These are phyloP conservation scores for Cantharis nigra DNA, from an alignment of 2,888 invertebrate species.

Conservation along the genomic window DNA sequence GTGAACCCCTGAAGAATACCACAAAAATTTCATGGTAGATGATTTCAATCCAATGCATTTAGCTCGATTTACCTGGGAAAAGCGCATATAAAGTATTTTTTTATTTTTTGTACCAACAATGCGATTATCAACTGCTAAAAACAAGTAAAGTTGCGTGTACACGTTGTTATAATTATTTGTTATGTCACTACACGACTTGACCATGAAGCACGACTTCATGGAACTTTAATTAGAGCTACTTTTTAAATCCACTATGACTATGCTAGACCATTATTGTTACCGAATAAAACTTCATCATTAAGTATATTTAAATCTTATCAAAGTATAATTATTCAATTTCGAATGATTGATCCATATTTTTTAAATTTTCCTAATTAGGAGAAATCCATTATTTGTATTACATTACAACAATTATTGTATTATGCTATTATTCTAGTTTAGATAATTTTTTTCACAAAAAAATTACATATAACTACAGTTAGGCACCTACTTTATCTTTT, in stretches of 20 bases:
- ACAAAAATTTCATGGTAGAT: conserved; percentile 1
- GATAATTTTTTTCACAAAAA: not conserved
- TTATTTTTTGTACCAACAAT: conserved; percentile 19
- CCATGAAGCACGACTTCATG: conserved; percentile 29
- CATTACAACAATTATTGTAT: not conserved
- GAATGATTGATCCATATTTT: not conserved
- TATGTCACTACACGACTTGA: conserved; percentile 27
- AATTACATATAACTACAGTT: not conserved
- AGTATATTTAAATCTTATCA: not conserved
- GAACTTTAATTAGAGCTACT: conserved; percentile 30
- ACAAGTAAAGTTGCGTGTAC: conserved; percentile 24
- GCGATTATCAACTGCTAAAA: conserved; percentile 11
- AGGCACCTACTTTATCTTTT: not conserved
- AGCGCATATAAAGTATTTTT: not conserved
- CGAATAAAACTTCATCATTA: not conserved
- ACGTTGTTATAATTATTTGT: conserved; percentile 20
- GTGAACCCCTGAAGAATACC: not conserved
- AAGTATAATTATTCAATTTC: not conserved
- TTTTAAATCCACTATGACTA: conserved; percentile 3
- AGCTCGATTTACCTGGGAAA: not conserved
- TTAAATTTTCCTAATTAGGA: not conserved
- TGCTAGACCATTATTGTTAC: not conserved
- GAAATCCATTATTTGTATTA: not conserved
- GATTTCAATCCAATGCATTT: not conserved
- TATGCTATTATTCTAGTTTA: not conserved